Percentiles rank a stretch among this genome's conserved stretches.
These are phyloP conservation scores for Eupithecia exiguata DNA, from an alignment of 2,888 invertebrate species.

Conservation along the genomic window DNA sequence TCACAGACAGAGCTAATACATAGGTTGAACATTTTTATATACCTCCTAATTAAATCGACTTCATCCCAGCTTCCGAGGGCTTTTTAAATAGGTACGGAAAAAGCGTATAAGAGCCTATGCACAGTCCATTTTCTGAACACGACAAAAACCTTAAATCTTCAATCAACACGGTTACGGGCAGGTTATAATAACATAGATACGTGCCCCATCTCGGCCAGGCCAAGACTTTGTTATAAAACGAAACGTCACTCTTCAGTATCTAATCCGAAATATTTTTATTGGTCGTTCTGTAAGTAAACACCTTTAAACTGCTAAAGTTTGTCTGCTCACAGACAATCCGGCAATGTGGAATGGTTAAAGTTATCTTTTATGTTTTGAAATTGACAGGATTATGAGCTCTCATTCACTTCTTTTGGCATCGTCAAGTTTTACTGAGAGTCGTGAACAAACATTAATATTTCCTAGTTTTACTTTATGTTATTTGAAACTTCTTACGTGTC, in stretches of 20 bases:
- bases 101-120: not conserved
- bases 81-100: not conserved
- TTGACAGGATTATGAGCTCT: conserved; percentile 14
- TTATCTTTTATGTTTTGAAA: conserved; percentile 16
- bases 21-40: not conserved
- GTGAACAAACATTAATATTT: not conserved
- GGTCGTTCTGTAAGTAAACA: conserved; percentile 32
- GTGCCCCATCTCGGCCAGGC: not conserved
- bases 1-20: not conserved
- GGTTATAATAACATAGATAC: not conserved
- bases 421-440: not conserved
- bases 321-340: conserved; percentile 17
- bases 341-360: conserved; percentile 27
- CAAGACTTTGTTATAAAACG: conserved; percentile 1
- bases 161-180: not conserved
- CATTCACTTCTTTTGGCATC: not conserved
- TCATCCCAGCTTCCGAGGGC: not conserved
- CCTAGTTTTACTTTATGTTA: not conserved
- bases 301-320: conserved; percentile 32
- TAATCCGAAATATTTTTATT: conserved; percentile 30
- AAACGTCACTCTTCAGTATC: conserved; percentile 18
- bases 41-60: too few species aligned
- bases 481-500: too few species aligned
- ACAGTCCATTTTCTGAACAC: not conserved
- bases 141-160: not conserved